These are phyloP conservation scores for Rosalia funebris DNA, from an alignment of 2,888 invertebrate species.

Conservation along the genomic window DNA sequence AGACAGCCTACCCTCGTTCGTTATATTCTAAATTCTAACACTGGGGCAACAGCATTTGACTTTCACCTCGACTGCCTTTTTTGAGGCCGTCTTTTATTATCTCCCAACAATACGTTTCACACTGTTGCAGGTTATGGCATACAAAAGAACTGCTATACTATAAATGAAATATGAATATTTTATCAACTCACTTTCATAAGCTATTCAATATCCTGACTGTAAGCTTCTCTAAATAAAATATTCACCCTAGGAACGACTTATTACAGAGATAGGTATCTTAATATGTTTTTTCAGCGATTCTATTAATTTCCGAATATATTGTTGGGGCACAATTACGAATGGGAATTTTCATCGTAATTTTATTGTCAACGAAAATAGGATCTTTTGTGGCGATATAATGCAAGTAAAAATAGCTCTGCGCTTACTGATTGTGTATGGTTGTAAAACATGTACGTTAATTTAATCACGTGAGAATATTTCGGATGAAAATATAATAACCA, in stretches of 20 bases:
- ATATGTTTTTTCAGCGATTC: background rate
- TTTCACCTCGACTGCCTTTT: constrained; percentile 6
- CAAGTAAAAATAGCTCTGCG: background rate
- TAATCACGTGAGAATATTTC: too few relatives aligned
- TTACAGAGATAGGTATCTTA: background rate
- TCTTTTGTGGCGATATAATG: background rate
- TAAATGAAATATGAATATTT: constrained; percentile 18
- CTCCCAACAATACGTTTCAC: constrained; percentile 1
- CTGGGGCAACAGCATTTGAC: background rate
- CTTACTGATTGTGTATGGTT: too few relatives aligned
- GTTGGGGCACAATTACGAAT: background rate
- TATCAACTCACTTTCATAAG: constrained; percentile 15
- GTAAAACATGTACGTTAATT: too few relatives aligned
- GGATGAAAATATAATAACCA: too few relatives aligned
- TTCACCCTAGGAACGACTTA: background rate
- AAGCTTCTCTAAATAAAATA: background rate
- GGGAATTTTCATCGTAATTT: constrained; percentile 1
- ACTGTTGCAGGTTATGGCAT: background rate
- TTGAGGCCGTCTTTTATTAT: constrained; percentile 6
- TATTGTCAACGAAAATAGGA: constrained; percentile 9
- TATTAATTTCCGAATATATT: constrained; percentile 5
- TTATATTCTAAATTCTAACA: background rate
- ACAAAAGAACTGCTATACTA: constrained; percentile 16
- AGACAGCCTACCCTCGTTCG: too few relatives aligned
- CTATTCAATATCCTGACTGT: constrained; percentile 11